Base-by-base conservation (phyloP, 2,797 vertebrate genomes). In the Trichosurus vulpecula region DNA sequence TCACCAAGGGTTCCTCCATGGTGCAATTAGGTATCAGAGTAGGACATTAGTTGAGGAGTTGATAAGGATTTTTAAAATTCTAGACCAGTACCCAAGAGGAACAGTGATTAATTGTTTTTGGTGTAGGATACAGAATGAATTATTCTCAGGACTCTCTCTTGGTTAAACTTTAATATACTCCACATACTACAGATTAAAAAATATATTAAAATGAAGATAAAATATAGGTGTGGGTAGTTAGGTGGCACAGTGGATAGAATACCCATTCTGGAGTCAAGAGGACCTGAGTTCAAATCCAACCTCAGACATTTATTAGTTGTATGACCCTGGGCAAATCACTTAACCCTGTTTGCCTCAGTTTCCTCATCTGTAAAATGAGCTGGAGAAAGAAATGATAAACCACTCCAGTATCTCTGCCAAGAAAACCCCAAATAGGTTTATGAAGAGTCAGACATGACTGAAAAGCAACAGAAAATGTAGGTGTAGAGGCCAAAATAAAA, bases 151-250 rank as follows among this genome's bases (percentile, higher is more conserved):
- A 96, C 96, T 96, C 94, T 96, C 92, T 96, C 93, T 92, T 22
- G 13, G 66, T 81, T 81, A 91, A 94, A 81, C 92, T 96, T 97
- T 97, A 94, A 95, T 95, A 97, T 51, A 96, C 97, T 97, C 97
- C 96, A 98, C 97, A 97, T 92, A 96, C 87, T 94, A 90, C n/a
- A 97, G 95, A 96, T 96, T 91, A 97, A 98, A 97, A 29, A 97
- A 96, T 90, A 93, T 97, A 94, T 90, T 95, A 97, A 98, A 97
- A 97, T 96, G 93, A 96, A 97, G 95, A 97, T 97, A 97, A 98
- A 97, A 97, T 98, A 96, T 96, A 96, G 94, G 87, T 97, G 30
- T 96, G 66, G 66, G 6, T 6, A 92, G 89, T 22, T 97, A 81
- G 19, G 19, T 81, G 31, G 8, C n/a, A 30, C 19, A 25, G n/a